Conservation (phyloP, 23 tunicate genomes). For the Botrylloides violaceus region DNA sequence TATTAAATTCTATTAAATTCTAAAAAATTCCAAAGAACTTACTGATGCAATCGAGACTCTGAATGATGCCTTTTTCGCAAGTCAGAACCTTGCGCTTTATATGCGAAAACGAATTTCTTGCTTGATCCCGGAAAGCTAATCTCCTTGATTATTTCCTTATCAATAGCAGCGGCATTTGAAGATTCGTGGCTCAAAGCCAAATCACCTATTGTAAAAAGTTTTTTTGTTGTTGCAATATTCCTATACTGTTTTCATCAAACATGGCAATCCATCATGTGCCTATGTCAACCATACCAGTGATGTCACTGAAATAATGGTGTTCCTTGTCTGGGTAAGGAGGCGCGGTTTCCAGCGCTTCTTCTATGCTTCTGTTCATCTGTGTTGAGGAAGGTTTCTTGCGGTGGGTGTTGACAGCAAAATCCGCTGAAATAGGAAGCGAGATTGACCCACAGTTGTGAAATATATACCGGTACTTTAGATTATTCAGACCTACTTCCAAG, state of each 20-base stretch:
- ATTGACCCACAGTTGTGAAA: background rate
- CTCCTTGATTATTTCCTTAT: slow-evolving; percentile 10
- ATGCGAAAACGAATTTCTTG: slow-evolving; percentile 7
- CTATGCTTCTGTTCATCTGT: slow-evolving; percentile 23
- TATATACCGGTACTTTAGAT: background rate
- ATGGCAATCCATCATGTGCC: no score
- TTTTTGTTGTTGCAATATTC: no score
- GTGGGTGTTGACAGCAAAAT: slow-evolving; percentile 19
- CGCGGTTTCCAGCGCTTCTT: slow-evolving; percentile 61
- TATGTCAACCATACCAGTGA: no score
- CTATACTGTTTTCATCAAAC: no score
- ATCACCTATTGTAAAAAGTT: no score
- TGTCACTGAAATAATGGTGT: slow-evolving; percentile 8
- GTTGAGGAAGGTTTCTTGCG: slow-evolving; percentile 15
- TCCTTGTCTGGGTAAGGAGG: slow-evolving; percentile 56
- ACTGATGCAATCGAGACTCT: background rate
- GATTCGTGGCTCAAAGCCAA: no score
- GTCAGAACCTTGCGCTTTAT: background rate
- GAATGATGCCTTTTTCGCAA: slow-evolving; percentile 12
- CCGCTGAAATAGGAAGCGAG: slow-evolving; percentile 1
- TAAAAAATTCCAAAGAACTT: no score
- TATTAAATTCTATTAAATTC: no score
- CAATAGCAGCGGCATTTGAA: no score
- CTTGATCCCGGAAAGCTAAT: slow-evolving; percentile 17
- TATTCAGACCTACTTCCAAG: slow-evolving; percentile 33